Evolutionary conservation across 92 coral and sea anemone genomes (phyloP).

Genomic region (Meandrina meandrites): DNA sequence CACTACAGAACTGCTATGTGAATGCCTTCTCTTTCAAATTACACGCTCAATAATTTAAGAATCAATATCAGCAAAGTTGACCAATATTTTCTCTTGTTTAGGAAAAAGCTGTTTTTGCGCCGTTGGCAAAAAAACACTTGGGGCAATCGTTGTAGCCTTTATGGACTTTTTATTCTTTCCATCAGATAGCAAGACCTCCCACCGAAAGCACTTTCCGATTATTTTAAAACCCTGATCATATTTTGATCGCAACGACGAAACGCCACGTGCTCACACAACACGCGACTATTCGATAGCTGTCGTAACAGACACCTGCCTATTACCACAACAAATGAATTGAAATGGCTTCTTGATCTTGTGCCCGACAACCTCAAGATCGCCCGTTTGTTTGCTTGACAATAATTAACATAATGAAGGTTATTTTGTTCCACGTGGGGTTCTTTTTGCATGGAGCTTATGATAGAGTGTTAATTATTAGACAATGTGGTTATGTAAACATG

Average conservation of each 20-base stretch:
- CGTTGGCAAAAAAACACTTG: neutral
- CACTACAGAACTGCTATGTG: too few species aligned
- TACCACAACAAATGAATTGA: slow-evolving; percentile 19
- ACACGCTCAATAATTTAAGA: too few species aligned
- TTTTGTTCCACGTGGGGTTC: slow-evolving; percentile 8
- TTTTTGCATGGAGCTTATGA: neutral
- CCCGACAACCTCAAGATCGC: slow-evolving; percentile 24
- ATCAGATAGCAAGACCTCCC: neutral
- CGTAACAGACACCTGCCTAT: slow-evolving; percentile 36
- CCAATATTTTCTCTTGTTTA: neutral
- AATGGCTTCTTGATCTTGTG: slow-evolving; percentile 9
- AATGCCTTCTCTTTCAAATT: too few species aligned
- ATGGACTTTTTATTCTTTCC: neutral
- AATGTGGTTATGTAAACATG: neutral
- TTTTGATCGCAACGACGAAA: neutral
- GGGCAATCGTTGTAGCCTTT: neutral
- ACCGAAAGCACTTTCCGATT: neutral
- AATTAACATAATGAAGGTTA: slow-evolving; percentile 18
- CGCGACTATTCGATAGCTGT: slow-evolving; percentile 27
- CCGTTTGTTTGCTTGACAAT: slow-evolving; percentile 25
- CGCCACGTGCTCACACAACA: slow-evolving; percentile 37
- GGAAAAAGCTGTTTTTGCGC: neutral
- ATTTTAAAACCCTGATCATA: neutral
- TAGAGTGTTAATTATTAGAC: slow-evolving; percentile 31
- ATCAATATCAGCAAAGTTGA: neutral